Conservation (phyloP, 2,888 invertebrate species). For the Xanthia icteritia region DNA sequence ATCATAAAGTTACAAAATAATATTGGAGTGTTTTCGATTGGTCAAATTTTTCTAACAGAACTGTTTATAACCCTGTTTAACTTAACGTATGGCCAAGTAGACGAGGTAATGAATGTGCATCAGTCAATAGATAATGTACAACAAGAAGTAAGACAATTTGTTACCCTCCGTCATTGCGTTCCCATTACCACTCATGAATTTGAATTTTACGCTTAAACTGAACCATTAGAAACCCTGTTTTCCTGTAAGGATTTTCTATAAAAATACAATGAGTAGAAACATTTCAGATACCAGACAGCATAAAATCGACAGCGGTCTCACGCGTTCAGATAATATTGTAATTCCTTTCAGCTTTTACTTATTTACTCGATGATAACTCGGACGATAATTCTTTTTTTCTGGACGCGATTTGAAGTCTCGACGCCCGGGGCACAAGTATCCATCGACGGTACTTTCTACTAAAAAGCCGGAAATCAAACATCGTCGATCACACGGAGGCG, state of each 20-base stretch:
- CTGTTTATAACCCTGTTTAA: conserved; percentile 45
- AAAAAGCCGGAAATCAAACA: conserved; percentile 51
- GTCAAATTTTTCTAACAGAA: conserved; percentile 22
- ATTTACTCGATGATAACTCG: conserved; percentile 49
- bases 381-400: conserved; percentile 38
- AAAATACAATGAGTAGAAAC: conserved; percentile 66
- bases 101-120: conserved; percentile 42
- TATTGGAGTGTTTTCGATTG: conserved; percentile 9
- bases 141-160: conserved; percentile 44
- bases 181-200: conserved; percentile 49
- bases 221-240: conserved; percentile 84
- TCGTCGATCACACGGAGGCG: conserved; percentile 33
- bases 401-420: conserved; percentile 12
- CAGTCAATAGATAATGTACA: conserved; percentile 49
- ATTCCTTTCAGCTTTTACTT: conserved; percentile 41
- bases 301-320: conserved; percentile 53
- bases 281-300: conserved; percentile 62
- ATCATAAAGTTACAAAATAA: conserved; percentile 29
- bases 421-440: conserved; percentile 29
- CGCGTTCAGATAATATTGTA: conserved; percentile 35
- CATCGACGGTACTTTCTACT: conserved; percentile 32
- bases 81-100: conserved; percentile 35
- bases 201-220: conserved; percentile 66
- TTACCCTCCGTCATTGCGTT: conserved; percentile 30
- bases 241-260: conserved; percentile 74